Base-by-base conservation (phyloP, 2,113 vertebrate genomes). In the Salvelinus fontinalis region DNA sequence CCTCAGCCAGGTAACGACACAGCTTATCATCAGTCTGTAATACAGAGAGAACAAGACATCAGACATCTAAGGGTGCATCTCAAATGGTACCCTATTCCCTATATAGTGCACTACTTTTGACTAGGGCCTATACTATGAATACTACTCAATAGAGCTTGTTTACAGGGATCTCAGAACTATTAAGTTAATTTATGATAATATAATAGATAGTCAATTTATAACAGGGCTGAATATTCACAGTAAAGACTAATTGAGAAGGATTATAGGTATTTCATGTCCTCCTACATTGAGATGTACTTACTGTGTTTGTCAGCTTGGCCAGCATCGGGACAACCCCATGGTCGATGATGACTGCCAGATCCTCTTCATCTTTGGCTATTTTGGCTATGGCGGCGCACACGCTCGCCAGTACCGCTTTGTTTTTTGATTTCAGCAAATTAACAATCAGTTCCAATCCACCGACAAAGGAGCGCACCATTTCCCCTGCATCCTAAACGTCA, bases 341-440 rank as follows among this genome's bases (percentile, higher is more conserved):
- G 86, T 98, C 97, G 60, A 95, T 97, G 86, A 99, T 95, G 76
- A 95, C 92, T 75, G 94, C 96, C 92, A 99, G 88, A 84, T 97
- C 99, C 89, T 96, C 96, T 92, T 96, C 92, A 85, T 98, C 96
- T 91, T 96, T 96, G 86, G 97, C 97, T 90, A 99, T 97, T 85
- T 94, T 96, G 88, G 95, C 94, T 72, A 99, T 96, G 81, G 93
- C 95, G 39, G 96, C 95, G 44, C 96, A 99, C 26, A 97, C 92
- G 86, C 96, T 96, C 31, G 96, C 95, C 91, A 98, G 88, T 62
- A 99, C 96, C 79, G 97, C 95, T 73, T 90, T 93, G 88, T 95
- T 95, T 31, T 95, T 92, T 27, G 97, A 99, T 87, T 95, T 96
- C 82, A 99, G 89, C 77, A 98, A 92, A 85, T 95, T 94, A 79